Conservation (phyloP, 30 jellyfish, hydroid and myxozoan species). For the Hydractinia symbiolongicarpus region DNA sequence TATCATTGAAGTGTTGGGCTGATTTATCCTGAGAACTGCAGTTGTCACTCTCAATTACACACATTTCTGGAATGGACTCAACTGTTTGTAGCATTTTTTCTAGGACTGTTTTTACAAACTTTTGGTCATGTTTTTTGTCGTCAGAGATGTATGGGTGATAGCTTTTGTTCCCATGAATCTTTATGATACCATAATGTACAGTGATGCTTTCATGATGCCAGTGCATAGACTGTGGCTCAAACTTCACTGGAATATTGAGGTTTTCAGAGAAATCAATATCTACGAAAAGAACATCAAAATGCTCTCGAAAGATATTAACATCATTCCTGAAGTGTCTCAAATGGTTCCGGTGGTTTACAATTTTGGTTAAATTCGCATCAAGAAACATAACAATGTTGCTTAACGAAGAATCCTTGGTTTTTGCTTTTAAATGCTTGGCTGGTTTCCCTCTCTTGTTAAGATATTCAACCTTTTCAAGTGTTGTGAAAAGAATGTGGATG, state of each 20-base stretch:
- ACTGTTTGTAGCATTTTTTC: slow-evolving; percentile 22
- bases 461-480: slow-evolving; percentile 1
- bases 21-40: slow-evolving; percentile 38
- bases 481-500: neutral
- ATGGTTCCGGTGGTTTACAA: slow-evolving; percentile 24
- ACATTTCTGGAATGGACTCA: slow-evolving; percentile 8
- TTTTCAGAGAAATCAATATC: slow-evolving; percentile 38
- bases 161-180: neutral
- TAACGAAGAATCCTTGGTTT: slow-evolving; percentile 2
- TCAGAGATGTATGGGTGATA: slow-evolving; percentile 30
- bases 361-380: slow-evolving; percentile 16
- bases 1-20: slow-evolving; percentile 32
- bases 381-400: slow-evolving; percentile 13
- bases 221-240: slow-evolving; percentile 15
- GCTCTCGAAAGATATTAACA: slow-evolving; percentile 9
- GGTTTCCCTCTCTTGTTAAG: slow-evolving; percentile 31
- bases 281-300: slow-evolving; percentile 10
- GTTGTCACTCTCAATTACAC: slow-evolving; percentile 28
- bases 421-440: slow-evolving; percentile 24
- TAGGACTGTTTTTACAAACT: slow-evolving; percentile 27
- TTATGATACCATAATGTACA: slow-evolving; percentile 24
- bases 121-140: slow-evolving; percentile 35
- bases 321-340: slow-evolving; percentile 31
- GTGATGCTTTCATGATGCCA: slow-evolving; percentile 27
- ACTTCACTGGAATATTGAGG: slow-evolving; percentile 8